Percentiles rank a stretch among this genome's conserved stretches.
Evolutionary conservation across 1,140 invertebrate species (phyloP).

Genomic region (Andricus grossulariae): DNA sequence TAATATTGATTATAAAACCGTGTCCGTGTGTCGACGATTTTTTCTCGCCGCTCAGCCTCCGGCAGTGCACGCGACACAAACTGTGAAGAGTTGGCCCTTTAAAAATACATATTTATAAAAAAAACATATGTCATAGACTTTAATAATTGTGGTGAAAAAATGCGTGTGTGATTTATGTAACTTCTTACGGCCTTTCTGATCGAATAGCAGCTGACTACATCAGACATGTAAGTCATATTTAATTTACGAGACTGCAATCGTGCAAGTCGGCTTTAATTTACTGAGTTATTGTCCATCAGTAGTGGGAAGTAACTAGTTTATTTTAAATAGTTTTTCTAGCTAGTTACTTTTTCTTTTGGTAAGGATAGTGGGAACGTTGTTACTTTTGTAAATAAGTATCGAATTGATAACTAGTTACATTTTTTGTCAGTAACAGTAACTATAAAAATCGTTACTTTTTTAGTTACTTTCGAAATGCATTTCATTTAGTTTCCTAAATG

Average conservation of each 20-base stretch:
- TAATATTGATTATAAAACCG: conserved; percentile 71
- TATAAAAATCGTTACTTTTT: too few species aligned
- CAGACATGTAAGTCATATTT: conserved; percentile 19
- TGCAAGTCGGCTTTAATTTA: not conserved
- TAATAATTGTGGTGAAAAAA: not conserved
- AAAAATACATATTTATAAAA: not conserved
- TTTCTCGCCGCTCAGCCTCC: conserved; percentile 35
- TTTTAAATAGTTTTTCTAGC: too few species aligned
- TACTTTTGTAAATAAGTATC: too few species aligned
- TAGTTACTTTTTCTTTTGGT: too few species aligned
- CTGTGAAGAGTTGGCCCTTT: conserved; percentile 29
- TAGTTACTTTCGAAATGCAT: too few species aligned
- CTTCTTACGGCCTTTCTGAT: not conserved
- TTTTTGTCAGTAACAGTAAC: too few species aligned
- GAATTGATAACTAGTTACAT: too few species aligned
- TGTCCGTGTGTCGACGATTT: conserved; percentile 39
- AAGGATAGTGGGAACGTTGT: too few species aligned
- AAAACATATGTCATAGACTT: not conserved
- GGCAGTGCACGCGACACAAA: conserved; percentile 27
- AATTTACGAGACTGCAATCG: conserved; percentile 22
- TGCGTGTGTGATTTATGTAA: not conserved
- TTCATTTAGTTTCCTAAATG: too few species aligned
- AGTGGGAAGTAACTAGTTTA: too few species aligned
- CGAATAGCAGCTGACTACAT: conserved; percentile 13
- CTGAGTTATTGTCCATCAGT: too few species aligned